Conservation (phyloP, 2,888 invertebrate genomes). For the Clepsis dumicolana region DNA sequence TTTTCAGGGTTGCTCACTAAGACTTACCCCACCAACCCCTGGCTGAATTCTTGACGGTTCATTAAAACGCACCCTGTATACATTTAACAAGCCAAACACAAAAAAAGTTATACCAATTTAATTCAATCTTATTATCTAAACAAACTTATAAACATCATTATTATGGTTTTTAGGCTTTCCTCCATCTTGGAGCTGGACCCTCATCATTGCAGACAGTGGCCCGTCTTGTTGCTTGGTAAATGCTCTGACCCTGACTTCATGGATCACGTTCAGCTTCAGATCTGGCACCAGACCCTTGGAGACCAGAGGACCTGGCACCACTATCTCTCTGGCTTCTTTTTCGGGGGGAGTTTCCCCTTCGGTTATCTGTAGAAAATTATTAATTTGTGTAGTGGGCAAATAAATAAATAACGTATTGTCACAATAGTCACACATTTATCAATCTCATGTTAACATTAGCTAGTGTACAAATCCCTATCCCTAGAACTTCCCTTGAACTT, state of each 20-base stretch:
- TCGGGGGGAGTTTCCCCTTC: slow-evolving; percentile 13
- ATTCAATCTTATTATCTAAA: neutral
- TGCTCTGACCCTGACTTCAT: slow-evolving; percentile 52
- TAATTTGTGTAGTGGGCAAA: neutral
- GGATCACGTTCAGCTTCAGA: slow-evolving; percentile 45
- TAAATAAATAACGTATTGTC: neutral
- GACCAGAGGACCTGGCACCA: slow-evolving; percentile 42
- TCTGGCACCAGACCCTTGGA: slow-evolving; percentile 22
- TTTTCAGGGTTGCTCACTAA: no score
- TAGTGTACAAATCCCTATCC: no score
- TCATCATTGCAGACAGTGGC: slow-evolving; percentile 46
- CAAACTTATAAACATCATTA: neutral
- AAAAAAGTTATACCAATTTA: neutral
- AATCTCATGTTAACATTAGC: no score
- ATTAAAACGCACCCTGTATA: no score
- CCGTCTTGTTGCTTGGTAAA: slow-evolving; percentile 48
- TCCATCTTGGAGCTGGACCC: slow-evolving; percentile 39
- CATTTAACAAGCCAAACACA: no score
- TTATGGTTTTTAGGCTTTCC: neutral
- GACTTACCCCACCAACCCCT: no score
- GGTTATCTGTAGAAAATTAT: slow-evolving; percentile 1
- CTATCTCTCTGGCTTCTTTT: slow-evolving; percentile 40
- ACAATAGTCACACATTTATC: no score
- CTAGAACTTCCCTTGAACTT: no score
- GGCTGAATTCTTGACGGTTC: no score